Evolutionary conservation across 2,888 invertebrate species (phyloP).

Genomic region (Rhodophaea formosa): DNA sequence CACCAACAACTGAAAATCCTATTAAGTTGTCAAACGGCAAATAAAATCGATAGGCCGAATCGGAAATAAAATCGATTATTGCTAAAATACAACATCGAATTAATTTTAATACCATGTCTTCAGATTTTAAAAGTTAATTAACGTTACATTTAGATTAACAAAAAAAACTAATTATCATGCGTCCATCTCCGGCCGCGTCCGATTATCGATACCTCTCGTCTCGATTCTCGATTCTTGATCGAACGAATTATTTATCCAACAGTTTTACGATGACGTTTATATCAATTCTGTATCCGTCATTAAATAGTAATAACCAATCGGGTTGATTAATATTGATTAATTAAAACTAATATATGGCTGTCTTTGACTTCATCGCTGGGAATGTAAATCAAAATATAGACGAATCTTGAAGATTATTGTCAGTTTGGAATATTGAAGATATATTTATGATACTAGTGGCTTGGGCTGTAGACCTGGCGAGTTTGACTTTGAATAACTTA

Average conservation of each 20-base stretch:
- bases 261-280: slow-evolving; percentile 20
- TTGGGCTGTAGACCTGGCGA: too few species aligned
- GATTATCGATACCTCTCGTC: neutral
- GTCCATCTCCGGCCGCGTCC: slow-evolving; percentile 1
- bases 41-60: slow-evolving; percentile 12
- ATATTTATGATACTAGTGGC: too few species aligned
- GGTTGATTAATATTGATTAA: slow-evolving; percentile 15
- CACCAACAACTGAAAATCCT: slow-evolving; percentile 3
- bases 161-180: slow-evolving; percentile 15
- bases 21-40: slow-evolving; percentile 15
- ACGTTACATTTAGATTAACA: slow-evolving; percentile 7
- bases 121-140: slow-evolving; percentile 9
- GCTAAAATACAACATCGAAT: slow-evolving; percentile 3
- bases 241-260: slow-evolving; percentile 16
- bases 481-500: too few species aligned
- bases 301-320: slow-evolving; percentile 11
- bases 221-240: neutral
- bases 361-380: neutral
- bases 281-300: slow-evolving; percentile 16
- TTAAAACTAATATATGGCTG: neutral
- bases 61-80: slow-evolving; percentile 16
- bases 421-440: neutral
- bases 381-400: neutral
- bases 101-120: neutral
- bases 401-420: neutral